phyloP scores from a whole-genome alignment of 2,888 invertebrate species.

The Panzeria rudis region DNA sequence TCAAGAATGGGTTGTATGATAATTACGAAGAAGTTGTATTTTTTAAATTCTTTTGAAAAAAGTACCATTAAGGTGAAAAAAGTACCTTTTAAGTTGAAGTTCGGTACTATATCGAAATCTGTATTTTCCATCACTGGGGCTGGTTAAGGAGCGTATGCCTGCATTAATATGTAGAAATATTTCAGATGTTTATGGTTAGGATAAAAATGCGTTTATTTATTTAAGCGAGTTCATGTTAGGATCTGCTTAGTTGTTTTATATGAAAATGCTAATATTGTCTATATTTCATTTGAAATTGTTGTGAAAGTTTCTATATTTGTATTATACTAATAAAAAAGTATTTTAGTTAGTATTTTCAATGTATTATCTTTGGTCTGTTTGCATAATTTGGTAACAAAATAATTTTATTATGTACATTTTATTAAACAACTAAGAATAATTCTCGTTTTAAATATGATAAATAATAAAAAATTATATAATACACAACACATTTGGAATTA shows the following conservation, averaged over 20 bases:
- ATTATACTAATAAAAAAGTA: background rate
- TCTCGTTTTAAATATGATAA: background rate
- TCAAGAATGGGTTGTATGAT: too few relatives aligned
- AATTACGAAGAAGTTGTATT: too few relatives aligned
- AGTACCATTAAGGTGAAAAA: too few relatives aligned
- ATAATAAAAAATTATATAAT: conserved; percentile 18
- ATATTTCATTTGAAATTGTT: conserved; percentile 22
- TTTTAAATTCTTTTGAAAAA: too few relatives aligned
- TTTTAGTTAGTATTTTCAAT: background rate
- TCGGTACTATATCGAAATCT: too few relatives aligned
- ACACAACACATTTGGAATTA: conserved; percentile 3
- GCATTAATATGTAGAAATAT: background rate
- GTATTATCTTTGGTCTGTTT: too few relatives aligned
- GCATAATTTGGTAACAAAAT: conserved; percentile 28
- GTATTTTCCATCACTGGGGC: background rate
- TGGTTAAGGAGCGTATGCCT: background rate
- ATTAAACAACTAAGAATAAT: conserved; percentile 5
- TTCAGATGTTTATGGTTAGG: background rate
- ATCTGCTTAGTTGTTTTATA: background rate
- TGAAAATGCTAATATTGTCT: too few relatives aligned
- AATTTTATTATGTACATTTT: conserved; percentile 23
- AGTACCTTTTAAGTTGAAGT: too few relatives aligned
- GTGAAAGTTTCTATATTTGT: background rate
- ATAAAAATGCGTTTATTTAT: background rate
- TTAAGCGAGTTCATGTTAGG: background rate